phyloP scores from a whole-genome alignment of 1,140 invertebrate species.

The Trachymyrmex cornetzi region DNA sequence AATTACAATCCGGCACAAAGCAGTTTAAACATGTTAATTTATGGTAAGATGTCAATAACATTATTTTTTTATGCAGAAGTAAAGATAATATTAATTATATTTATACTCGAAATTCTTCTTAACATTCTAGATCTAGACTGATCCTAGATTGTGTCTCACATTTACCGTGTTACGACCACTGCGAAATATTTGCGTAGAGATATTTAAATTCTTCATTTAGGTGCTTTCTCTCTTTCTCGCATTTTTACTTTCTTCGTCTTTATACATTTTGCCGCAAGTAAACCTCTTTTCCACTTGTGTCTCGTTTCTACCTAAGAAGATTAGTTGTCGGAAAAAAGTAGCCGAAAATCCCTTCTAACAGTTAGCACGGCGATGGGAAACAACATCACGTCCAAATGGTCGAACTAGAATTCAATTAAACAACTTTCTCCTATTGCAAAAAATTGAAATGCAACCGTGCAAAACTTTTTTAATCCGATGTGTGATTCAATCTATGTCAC shows the following conservation, averaged over 20 bases:
- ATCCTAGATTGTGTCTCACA: conserved; percentile 12
- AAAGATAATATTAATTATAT: conserved; percentile 1
- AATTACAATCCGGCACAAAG: neutral
- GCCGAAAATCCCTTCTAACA: conserved; percentile 14
- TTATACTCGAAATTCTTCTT: neutral
- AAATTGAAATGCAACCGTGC: conserved; percentile 2
- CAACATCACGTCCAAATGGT: conserved; percentile 19
- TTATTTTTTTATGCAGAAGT: neutral
- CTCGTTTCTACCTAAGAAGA: conserved; percentile 35
- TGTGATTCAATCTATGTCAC: conserved; percentile 23
- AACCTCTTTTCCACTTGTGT: conserved; percentile 15
- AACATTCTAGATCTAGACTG: neutral
- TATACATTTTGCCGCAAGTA: conserved; percentile 28
- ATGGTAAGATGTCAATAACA: neutral
- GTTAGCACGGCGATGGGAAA: neutral
- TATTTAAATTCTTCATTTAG: conserved; percentile 56
- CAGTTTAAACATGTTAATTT: neutral
- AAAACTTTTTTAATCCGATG: conserved; percentile 28
- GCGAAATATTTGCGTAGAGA: neutral
- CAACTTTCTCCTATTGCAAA: conserved; percentile 24
- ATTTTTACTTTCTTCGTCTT: neutral
- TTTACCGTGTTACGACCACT: neutral
- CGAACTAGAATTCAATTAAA: conserved; percentile 34
- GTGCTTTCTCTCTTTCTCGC: neutral
- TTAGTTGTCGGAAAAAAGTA: conserved; percentile 45